Base-by-base conservation (phyloP, 2,797 vertebrate species). In the Lates japonicus region DNA sequence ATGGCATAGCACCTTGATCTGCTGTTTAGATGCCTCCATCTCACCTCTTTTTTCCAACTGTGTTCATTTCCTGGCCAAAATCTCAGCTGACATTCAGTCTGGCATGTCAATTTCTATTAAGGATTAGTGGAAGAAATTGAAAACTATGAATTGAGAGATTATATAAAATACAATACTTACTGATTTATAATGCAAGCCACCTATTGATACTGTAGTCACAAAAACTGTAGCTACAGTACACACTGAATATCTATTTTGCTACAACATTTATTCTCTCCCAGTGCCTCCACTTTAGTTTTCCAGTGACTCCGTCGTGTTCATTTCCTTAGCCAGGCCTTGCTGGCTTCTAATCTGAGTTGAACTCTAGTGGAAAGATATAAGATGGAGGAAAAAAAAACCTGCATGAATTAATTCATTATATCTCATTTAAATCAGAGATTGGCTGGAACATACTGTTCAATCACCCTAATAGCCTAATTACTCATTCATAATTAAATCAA, bases 191-290 rank as follows among this genome's bases (percentile, higher is more conserved):
- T 61, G 22, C n/a, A n/a, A 25, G n/a, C 19, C 25, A 35, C 10
- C 5, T 62, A 25, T 12, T 54, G 22, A 54, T 25, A 29, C 14
- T 22, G n/a, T 52, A 3, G n/a, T 52, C n/a, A 52, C 22, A 17
- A 57, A 17, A 48, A 17, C 19, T 19, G 17, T 13, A 13, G 11
- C 10, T 52, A 52, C n/a, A 52, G n/a, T 52, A 52, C 13, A 57
- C 8, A 33, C 16, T 17, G 6, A 17, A 57, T 31, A 19, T 69
- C 22, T 33, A 12, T 37, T 52, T 41, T 46, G 8, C n/a, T 37
- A 82, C 75, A n/a, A n/a, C 76, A 41, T 75, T 65, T 3, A 12
- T 61, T 77, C 59, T 70, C 59, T 82, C 67, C 67, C 13, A 80
- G 37, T 37, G 54, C 76, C 2, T 69, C 62, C 60, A 86, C 46